Base-by-base conservation (phyloP, 2,113 vertebrate species). In the Donacobius atricapilla region DNA sequence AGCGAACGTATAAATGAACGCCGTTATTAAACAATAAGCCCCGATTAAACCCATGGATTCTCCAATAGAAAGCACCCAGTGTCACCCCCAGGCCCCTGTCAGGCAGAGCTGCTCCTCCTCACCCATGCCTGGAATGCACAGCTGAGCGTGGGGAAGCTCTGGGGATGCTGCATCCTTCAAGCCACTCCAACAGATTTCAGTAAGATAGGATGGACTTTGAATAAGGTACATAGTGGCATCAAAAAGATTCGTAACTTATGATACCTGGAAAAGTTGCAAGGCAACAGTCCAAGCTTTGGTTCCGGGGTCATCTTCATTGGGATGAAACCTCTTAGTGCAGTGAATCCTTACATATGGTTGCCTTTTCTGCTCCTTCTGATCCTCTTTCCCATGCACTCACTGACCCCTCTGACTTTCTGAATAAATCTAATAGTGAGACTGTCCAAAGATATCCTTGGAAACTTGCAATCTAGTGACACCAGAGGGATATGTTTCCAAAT, bases 361-460 rank as follows among this genome's bases (percentile, higher is more conserved):
- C 80, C 89, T 96, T 87, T 93, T 57, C 65, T 92, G 51, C 66
- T 92, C 94, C 91, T 61, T 19, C 93, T 91, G 90, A 92, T 97
- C 68, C 57, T 95, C 82, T 96, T 97, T 97, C 97, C 96, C 97
- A 97, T 93, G 96, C 94, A 97, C 96, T 96, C 63, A n/a, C 35
- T 97, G 96, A 97, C 94, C 97, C 73, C 77, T 93, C 77, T 92
- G 87, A 96, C 89, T 95, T 95, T 91, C 71, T 87, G 91, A 89
- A 92, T 87, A 95, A 95, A 95, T 96, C 85, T 96, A 93, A 91
- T 81, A 95, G 77, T 53, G 85, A 75, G 95, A 61, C 81, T 92
- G 77, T 96, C 90, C 93, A 96, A 97, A 97, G 94, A 97, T 95
- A 96, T 95, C 93, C 85, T 95, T 96, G 96, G 96, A 96, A 97